Percentiles rank a stretch among this genome's conserved stretches.
phyloP scores from a whole-genome alignment of 2,888 invertebrate genomes.

The Thymelicus sylvestris region DNA sequence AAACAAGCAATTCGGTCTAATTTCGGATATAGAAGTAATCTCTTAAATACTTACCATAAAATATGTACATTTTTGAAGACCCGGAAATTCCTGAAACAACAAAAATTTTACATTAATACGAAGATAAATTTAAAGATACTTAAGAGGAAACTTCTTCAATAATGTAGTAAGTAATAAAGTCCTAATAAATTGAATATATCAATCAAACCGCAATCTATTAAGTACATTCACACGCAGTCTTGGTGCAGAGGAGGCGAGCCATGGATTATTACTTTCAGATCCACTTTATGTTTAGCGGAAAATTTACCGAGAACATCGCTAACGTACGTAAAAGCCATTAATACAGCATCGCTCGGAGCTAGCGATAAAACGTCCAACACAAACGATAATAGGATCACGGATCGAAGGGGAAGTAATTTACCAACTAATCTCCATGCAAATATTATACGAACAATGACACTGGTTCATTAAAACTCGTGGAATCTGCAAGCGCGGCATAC shows the following conservation, averaged over 20 bases:
- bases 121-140: not conserved
- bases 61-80: not conserved
- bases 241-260: conserved; percentile 12
- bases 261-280: conserved; percentile 33
- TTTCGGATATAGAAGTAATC: not conserved
- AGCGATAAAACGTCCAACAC: conserved; percentile 38
- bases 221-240: conserved; percentile 31
- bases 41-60: conserved; percentile 4
- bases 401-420: conserved; percentile 65
- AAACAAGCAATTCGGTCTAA: not conserved
- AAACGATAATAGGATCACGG: conserved; percentile 50
- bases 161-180: conserved; percentile 6
- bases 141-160: not conserved
- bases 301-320: conserved; percentile 34
- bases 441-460: conserved; percentile 59
- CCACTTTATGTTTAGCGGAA: conserved; percentile 36
- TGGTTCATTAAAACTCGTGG: conserved; percentile 53
- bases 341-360: conserved; percentile 35
- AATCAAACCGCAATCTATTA: conserved; percentile 28
- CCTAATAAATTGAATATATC: conserved; percentile 23
- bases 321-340: conserved; percentile 38
- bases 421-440: conserved; percentile 76
- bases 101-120: not conserved
- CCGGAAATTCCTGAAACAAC: conserved; percentile 14
- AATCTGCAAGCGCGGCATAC: conserved; percentile 19